Percentiles rank a stretch among this genome's conserved stretches.
Evolutionary conservation across 2,113 vertebrate species (phyloP).

Genomic region (Dipodomys stephensi): DNA sequence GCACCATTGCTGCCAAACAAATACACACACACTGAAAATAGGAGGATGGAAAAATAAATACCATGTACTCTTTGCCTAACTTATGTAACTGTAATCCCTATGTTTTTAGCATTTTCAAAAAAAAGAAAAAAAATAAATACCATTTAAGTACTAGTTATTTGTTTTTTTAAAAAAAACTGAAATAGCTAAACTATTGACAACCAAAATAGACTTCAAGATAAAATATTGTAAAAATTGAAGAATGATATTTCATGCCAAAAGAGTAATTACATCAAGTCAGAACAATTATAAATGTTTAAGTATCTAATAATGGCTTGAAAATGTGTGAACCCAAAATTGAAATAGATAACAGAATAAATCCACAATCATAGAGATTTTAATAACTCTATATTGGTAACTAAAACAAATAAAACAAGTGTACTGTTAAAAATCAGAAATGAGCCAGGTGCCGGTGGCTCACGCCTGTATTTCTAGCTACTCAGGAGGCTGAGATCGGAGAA

Average conservation of each 20-base stretch:
- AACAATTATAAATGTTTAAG: neutral
- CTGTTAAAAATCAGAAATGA: neutral
- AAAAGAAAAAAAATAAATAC: neutral
- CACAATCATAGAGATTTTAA: neutral
- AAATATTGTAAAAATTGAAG: neutral
- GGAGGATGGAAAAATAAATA: neutral
- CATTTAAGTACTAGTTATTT: neutral
- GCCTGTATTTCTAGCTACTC: too few relatives aligned
- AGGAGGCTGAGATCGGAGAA: too few relatives aligned
- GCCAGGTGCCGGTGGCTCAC: too few relatives aligned
- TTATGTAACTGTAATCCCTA: too few relatives aligned
- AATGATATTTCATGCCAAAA: neutral
- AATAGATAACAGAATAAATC: neutral
- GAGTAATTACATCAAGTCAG: neutral
- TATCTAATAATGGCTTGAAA: neutral
- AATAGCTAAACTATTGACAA: neutral
- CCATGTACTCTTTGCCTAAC: too few relatives aligned
- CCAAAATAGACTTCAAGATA: neutral
- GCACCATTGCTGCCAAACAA: too few relatives aligned
- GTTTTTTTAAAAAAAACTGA: neutral
- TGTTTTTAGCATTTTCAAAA: too few relatives aligned
- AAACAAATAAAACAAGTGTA: neutral
- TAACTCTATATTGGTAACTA: neutral
- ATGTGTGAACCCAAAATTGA: neutral
- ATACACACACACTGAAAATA: neutral